Conservation (phyloP, 2,888 invertebrate species). For the Xanthorhoe spadicearia region DNA sequence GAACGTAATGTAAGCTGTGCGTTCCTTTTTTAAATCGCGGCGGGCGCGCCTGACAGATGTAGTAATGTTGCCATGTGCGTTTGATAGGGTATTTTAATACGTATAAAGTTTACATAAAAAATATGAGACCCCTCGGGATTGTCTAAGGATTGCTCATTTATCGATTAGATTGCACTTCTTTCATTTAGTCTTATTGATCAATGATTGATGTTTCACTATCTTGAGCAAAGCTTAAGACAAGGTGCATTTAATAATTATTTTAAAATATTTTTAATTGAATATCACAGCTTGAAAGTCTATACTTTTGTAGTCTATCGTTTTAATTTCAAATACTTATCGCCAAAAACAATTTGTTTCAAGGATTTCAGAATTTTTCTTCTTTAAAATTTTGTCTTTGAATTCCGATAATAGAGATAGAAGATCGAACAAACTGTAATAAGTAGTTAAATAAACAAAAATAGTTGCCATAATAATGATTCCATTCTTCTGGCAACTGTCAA, state of each 20-base stretch:
- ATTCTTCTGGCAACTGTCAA: conserved; percentile 53
- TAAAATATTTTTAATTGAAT: neutral
- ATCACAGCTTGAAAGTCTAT: neutral
- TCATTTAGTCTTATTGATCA: conserved; percentile 1
- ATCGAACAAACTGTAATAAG: too few relatives aligned
- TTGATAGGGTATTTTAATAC: conserved; percentile 54
- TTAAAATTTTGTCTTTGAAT: too few relatives aligned
- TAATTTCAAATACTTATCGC: too few relatives aligned
- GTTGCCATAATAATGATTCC: neutral
- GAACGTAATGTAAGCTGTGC: conserved; percentile 58
- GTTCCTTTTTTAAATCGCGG: conserved; percentile 78
- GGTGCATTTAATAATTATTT: neutral
- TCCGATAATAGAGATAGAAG: too few relatives aligned
- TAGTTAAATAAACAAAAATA: too few relatives aligned
- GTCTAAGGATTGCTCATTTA: conserved; percentile 17
- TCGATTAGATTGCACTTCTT: neutral
- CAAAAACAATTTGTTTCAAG: too few relatives aligned
- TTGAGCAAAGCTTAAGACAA: neutral
- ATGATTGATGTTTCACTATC: neutral
- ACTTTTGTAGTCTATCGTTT: too few relatives aligned
- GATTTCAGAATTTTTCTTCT: too few relatives aligned
- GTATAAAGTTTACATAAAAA: conserved; percentile 32
- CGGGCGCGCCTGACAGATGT: conserved; percentile 78
- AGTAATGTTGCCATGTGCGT: conserved; percentile 79
- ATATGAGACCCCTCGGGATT: conserved; percentile 13